Evolutionary conservation across 2,113 vertebrate genomes (phyloP).

Genomic region (Sardina pilchardus): DNA sequence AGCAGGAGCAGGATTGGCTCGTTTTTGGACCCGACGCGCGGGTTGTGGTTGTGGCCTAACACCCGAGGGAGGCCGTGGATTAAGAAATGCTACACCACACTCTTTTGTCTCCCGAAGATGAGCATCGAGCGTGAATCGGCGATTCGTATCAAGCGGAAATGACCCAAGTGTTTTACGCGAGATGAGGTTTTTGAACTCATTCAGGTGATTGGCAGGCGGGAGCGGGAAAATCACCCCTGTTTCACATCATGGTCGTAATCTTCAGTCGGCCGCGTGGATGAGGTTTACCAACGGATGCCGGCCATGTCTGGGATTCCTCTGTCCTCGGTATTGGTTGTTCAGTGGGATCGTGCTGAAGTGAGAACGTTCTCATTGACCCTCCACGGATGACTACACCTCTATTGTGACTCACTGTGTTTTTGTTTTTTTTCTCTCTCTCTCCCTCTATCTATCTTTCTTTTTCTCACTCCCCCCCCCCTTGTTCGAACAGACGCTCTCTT

Average conservation of each 20-base stretch:
- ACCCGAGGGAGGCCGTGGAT: not conserved
- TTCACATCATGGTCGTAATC: not conserved
- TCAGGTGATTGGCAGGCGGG: not conserved
- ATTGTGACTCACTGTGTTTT: slow-evolving; percentile 61
- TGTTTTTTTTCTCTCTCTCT: not conserved
- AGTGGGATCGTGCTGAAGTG: slow-evolving; percentile 2
- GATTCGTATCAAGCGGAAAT: not conserved
- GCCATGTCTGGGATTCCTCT: not conserved
- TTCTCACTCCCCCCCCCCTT: not conserved
- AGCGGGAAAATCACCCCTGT: not conserved
- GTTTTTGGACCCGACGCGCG: not conserved
- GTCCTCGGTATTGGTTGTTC: not conserved
- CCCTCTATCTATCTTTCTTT: not conserved
- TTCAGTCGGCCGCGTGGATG: not conserved
- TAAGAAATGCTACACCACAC: not conserved
- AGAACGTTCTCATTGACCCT: slow-evolving; percentile 22
- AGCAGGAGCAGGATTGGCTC: not conserved
- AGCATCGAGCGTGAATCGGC: not conserved
- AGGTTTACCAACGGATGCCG: not conserved
- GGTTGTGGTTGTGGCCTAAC: not conserved
- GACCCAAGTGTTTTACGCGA: not conserved
- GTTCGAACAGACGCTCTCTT: not conserved
- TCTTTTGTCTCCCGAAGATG: not conserved
- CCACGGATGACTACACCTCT: slow-evolving; percentile 62
- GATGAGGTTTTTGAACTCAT: not conserved